A percentile compares a stretch with the other conserved stretches of the same genome.
Conservation (phyloP, 1,140 invertebrate species). For the Drosophila tsacasi region DNA sequence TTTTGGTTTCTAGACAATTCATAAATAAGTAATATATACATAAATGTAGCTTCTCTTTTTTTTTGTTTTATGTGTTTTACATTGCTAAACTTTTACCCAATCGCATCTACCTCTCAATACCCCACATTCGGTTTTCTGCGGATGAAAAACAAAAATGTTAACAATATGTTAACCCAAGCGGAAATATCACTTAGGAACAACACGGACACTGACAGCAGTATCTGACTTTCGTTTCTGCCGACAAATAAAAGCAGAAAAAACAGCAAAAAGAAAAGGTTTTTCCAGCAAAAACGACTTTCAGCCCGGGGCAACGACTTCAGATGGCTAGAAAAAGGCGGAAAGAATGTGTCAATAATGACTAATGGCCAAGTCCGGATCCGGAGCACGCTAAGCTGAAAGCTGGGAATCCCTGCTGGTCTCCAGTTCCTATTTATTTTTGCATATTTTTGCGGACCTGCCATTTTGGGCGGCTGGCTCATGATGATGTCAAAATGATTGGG, state of each 20-base stretch:
- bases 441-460: constrained; percentile 43
- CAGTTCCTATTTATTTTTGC: constrained; percentile 68
- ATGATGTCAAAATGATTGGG: constrained; percentile 66
- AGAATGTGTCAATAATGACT: constrained; percentile 83
- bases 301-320: constrained; percentile 24
- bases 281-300: constrained; percentile 15
- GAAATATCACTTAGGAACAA: constrained; percentile 65
- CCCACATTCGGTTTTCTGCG: neutral
- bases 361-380: constrained; percentile 59
- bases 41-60: neutral
- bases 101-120: neutral
- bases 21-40: too few relatives aligned
- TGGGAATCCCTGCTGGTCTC: constrained; percentile 4
- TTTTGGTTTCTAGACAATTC: neutral
- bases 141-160: constrained; percentile 56
- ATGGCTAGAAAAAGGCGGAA: constrained; percentile 66
- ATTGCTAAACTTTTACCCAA: neutral
- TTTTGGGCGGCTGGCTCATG: constrained; percentile 38
- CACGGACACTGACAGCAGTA: constrained; percentile 41
- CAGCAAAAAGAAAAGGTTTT: neutral
- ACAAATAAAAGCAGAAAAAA: constrained; percentile 2
- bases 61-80: neutral
- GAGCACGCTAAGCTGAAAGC: constrained; percentile 19
- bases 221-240: constrained; percentile 29
- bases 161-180: constrained; percentile 67